phyloP scores from a whole-genome alignment of 2,113 vertebrate species.

The Cyanoramphus novaezelandiae region DNA sequence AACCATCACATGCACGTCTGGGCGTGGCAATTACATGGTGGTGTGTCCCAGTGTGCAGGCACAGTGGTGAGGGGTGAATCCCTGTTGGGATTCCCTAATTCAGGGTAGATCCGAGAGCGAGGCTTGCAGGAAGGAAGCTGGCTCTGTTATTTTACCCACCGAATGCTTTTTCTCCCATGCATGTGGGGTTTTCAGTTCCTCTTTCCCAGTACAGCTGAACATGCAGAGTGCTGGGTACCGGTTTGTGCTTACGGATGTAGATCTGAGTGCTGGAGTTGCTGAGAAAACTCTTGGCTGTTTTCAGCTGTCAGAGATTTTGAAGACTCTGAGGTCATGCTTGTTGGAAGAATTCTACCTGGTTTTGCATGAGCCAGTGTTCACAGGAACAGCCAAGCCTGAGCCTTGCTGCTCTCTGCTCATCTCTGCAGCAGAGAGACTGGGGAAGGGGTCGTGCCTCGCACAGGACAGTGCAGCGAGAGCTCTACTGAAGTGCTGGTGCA shows the following conservation, averaged over 20 bases:
- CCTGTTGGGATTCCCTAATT: not conserved
- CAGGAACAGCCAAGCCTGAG: not conserved
- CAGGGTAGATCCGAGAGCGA: not conserved
- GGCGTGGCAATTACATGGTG: fast-evolving
- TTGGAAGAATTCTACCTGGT: not conserved
- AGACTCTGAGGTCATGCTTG: not conserved
- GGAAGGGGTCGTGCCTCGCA: fast-evolving
- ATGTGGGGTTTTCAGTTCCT: not conserved
- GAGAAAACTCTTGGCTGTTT: not conserved
- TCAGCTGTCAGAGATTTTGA: not conserved
- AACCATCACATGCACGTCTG: fast-evolving
- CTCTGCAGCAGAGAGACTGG: not conserved
- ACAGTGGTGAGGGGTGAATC: not conserved
- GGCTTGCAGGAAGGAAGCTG: not conserved
- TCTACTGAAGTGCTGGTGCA: fast-evolving
- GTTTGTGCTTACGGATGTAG: not conserved
- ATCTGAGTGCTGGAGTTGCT: not conserved
- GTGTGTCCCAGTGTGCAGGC: not conserved
- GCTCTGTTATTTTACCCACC: not conserved
- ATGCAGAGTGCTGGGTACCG: not conserved
- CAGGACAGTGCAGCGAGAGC: not conserved
- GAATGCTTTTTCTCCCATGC: not conserved
- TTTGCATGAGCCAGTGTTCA: not conserved
- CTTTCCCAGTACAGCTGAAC: not conserved
- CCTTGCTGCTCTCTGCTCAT: not conserved